Evolutionary conservation across 2,888 invertebrate species (phyloP), one percentile per base, ranked within the genome.

Genomic region (Hirudinaria manillensis): DNA sequence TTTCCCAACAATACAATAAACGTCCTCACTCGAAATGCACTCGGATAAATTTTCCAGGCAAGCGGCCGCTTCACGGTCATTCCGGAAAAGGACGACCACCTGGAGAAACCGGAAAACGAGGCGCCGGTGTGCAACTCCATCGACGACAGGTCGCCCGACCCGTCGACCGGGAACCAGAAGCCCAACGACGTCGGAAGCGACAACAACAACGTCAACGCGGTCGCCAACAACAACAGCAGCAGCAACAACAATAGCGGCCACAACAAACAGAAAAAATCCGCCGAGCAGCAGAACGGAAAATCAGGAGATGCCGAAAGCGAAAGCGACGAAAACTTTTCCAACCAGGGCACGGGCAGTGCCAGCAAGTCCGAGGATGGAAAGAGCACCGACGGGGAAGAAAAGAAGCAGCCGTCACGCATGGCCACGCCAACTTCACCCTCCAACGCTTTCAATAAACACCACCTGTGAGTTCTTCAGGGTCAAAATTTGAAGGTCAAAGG

Each of bases 51-150:
- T 45, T 32, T n/a, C 13, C 68, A 68, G 68, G 68, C 68, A 13
- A 68, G 68, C 32, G 68, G 68, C 13, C 68, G 68, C 32, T 68
- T 68, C 68, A 68, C 36, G 36, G 68, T 68, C 68, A 68, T 68
- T 32, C 68, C 68, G n/a, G 68, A 68, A 32, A 68, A 68, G 32
- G 68, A 68, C 2, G 68, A 68, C 27, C 68, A 68, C 32, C 68
- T 34, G 29, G 68, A 3, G 7, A 32, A 68, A 32, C 68, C 1
- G 2, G 34, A 34, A n/a, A 32, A 29, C 36, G 61, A 61, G 29
- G 61, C 24, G n/a, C 61, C 61, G 3, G 21, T 61, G 6, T 36
- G 36, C 68, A 68, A 68, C 36, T 29, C 36, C 36, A 36, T n/a
- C 68, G 68, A 68, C 13, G 32, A 68, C 36, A 68, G 21, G 21